A percentile compares a stretch with the other conserved stretches of the same genome.
Evolutionary conservation across 2,888 invertebrate genomes (phyloP).

Genomic region (Cephus pygmeus): DNA sequence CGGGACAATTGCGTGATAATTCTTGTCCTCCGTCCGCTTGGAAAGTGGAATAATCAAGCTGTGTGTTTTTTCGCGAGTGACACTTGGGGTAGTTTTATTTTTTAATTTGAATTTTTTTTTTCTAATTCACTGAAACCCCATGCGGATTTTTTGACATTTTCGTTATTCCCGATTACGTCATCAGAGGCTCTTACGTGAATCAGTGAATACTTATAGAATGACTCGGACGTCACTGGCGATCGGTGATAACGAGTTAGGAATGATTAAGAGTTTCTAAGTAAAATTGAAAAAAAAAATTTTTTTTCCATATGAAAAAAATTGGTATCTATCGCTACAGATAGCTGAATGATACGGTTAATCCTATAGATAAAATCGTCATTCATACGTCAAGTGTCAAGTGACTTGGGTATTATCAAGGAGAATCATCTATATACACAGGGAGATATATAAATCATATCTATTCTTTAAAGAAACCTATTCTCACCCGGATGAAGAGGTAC

Average conservation of each 20-base stretch:
- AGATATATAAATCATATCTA: not conserved
- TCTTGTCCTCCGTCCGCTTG: not conserved
- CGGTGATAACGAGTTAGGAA: too few relatives aligned
- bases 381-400: not conserved
- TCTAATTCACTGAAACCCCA: not conserved
- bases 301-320: not conserved
- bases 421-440: not conserved
- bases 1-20: not conserved
- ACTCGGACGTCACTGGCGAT: not conserved
- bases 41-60: not conserved
- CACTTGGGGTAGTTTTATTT: not conserved
- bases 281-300: not conserved
- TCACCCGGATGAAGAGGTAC: not conserved
- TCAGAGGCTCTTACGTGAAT: not conserved
- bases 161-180: not conserved
- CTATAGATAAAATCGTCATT: not conserved
- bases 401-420: not conserved
- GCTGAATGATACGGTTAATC: not conserved
- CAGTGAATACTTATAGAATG: not conserved
- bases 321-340: not conserved
- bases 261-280: not conserved
- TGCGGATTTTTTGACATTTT: not conserved
- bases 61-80: not conserved
- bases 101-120: not conserved
- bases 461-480: not conserved